Evolutionary conservation across 2,888 invertebrate species (phyloP), one percentile per base, ranked within the genome.

Genomic region (Cerastoderma edule): DNA sequence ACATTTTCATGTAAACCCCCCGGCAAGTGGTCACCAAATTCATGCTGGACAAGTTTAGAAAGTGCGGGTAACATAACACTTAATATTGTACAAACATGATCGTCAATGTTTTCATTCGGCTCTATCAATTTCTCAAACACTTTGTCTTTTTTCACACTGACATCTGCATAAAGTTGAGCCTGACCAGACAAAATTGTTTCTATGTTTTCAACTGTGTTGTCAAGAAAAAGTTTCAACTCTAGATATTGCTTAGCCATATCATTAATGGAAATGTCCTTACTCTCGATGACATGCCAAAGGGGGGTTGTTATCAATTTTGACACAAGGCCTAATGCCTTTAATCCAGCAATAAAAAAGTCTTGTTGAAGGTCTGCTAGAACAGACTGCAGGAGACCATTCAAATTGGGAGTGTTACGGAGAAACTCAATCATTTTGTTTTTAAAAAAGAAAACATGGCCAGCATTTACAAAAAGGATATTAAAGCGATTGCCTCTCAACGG

Each of bases 21-120:
- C 32, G 75, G 77, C 33, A 80, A 39, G 56, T 79, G 75, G 6
- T 72, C 72, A 32, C 53, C 28, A 10, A 76, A 64, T 73, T 76
- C 76, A 63, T 73, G 27, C 2, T 22, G 54, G 6, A 79, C 56
- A 19, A 79, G 44, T 46, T 75, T 63, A 10, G 33, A 24, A 5
- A 75, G 56, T 5, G 65, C 24, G 16, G 48, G 2, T 24, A 73
- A 76, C 5, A 79, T 39, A 22, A 24, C 48, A 24, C 66, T 65
- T 19, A 72, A 46, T 30, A 72, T 16, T 33, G 70, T 63, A 50
- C 35, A 70, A 22, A 70, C 22, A 33, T 67, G 53, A 24, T 53
- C 54, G 28, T 48, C 33, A 6, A 67, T 2, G 1, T 8, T 16
- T n/a, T 19, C 60, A 63, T 39, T 48, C 24, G 53, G 16, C 54